Base-by-base conservation (phyloP, 2,888 invertebrate species). In the Pharmacophagus antenor region DNA sequence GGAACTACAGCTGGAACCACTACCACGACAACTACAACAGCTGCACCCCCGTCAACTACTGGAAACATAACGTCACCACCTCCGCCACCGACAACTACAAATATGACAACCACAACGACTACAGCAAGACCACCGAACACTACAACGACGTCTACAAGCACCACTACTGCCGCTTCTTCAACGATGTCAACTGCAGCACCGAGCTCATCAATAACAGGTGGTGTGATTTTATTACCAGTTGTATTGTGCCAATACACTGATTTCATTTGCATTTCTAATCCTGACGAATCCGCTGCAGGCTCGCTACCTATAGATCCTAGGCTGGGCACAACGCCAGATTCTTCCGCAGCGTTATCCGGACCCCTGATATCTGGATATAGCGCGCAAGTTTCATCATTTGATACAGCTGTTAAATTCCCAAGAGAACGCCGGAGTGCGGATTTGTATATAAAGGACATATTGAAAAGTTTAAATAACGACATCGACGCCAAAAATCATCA, bases 251-350 rank as follows among this genome's bases (percentile, higher is more conserved):
- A 79, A 72, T 71, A 83, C 70, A 85, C 89, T 66, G 83, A 87
- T 70, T 68, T 79, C 65, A 80, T 89, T 67, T 90, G 90, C 82
- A 68, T 88, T 69, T 77, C 79, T 87, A 89, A 90, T 75, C 88
- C 84, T 65, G 73, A 85, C 79, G 84, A 85, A 72, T 76, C 76
- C 73, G 76, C 75, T 72, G 68, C 85, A 85, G 89, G 88, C 67
- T 76, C 84, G 63, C 77, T 84, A 65, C 76, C 76, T 76, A 91
- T 91, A 66, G 91, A 91, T 69, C 91, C 91, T 53, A 80, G 91
- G 58, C 77, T 87, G 61, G 89, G 88, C 64, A 86, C 88, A n/a
- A 85, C 88, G 7, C 82, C 84, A 21, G 70, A 79, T 22, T 64
- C 84, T 8, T 79, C 80, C 7, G 80, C 79, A 20, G 80, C 82